These are phyloP conservation scores for Drosophila imparisetae DNA, from an alignment of 2,888 invertebrate species.

Conservation along the genomic window DNA sequence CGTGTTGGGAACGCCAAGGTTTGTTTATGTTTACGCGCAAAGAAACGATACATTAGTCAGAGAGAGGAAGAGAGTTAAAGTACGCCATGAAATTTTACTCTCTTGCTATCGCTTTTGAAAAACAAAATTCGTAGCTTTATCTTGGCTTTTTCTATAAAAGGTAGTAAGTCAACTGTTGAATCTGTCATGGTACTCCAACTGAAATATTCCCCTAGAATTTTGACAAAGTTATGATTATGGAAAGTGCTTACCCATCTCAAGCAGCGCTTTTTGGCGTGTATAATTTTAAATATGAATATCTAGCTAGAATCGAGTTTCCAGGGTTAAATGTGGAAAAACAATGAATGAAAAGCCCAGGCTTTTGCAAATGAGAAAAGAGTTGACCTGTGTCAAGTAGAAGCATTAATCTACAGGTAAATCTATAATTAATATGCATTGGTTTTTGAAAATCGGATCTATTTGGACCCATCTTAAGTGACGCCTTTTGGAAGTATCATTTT, in stretches of 20 bases:
- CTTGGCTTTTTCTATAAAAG: background rate
- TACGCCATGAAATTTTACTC: background rate
- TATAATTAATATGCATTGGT: background rate
- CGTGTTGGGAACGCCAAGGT: conserved; percentile 26
- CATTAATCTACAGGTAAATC: background rate
- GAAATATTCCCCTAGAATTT: background rate
- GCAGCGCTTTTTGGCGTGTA: background rate
- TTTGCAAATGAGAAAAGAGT: background rate
- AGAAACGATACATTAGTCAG: background rate
- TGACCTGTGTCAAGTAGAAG: background rate
- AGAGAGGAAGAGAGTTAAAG: background rate
- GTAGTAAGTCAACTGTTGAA: background rate
- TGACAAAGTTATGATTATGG: background rate
- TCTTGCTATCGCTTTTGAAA: background rate
- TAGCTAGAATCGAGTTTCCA: background rate
- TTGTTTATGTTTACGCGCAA: conserved; percentile 66
- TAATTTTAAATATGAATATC: background rate
- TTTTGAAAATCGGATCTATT: background rate
- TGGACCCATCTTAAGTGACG: background rate
- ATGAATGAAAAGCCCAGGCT: background rate
- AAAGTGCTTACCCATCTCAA: background rate
- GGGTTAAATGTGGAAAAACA: background rate
- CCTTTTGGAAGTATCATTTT: background rate
- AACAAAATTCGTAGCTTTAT: background rate
- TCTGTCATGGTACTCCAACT: background rate